A percentile compares a stretch with the other conserved stretches of the same genome.
These are phyloP conservation scores for Psittacula derbiana DNA, from an alignment of 2,797 vertebrate genomes.

Conservation along the genomic window DNA sequence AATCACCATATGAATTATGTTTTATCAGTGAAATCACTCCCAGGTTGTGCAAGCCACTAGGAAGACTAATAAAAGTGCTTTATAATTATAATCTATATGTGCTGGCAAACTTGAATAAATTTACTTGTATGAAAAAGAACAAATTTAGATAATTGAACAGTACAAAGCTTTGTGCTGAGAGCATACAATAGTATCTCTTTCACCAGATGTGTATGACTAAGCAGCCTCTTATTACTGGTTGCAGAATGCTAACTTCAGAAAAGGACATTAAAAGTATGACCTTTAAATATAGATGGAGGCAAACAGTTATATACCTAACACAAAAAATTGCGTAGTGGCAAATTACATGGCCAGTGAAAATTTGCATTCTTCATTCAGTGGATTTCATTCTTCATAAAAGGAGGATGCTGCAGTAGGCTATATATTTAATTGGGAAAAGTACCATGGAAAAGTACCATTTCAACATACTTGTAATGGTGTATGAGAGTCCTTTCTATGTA, in stretches of 20 bases:
- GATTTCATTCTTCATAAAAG: neutral
- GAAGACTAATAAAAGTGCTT: neutral
- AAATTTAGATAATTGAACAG: conserved; percentile 12
- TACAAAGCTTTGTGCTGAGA: conserved; percentile 9
- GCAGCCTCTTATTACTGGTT: neutral
- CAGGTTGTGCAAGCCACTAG: neutral
- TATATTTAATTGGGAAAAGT: neutral
- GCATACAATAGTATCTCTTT: neutral
- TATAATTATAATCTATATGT: neutral
- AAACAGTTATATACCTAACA: neutral
- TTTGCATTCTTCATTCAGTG: neutral
- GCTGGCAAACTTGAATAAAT: conserved; percentile 7
- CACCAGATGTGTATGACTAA: conserved; percentile 18
- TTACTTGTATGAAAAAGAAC: neutral
- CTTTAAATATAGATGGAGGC: neutral
- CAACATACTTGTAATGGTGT: neutral
- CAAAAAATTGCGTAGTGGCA: neutral
- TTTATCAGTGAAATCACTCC: neutral
- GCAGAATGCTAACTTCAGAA: neutral
- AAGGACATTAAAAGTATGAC: neutral
- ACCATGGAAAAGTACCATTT: neutral
- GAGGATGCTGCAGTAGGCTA: neutral
- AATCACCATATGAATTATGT: neutral
- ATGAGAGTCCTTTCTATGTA: neutral
- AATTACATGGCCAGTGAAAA: neutral